Evolutionary conservation across 1,140 invertebrate species (phyloP), one percentile per base, ranked within the genome.

Genomic region (Semibalanus balanoides): DNA sequence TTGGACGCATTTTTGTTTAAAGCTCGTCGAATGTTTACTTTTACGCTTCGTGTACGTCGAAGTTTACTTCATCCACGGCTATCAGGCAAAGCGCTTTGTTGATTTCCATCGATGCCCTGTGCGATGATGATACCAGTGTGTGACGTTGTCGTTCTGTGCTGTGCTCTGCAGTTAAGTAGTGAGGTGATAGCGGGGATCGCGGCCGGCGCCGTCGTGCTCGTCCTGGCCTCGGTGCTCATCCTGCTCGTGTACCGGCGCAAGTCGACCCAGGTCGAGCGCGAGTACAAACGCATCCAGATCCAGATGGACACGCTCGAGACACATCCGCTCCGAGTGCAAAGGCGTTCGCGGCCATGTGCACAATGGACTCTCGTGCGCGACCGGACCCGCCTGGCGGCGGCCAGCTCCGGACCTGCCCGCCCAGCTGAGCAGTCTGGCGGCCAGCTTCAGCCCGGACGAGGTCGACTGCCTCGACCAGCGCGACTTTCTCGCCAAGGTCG

Each of bases 291-390:
- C 35, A 97, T 99, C 82, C 96, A 99, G 84, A 95, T 98, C 80
- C 96, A 99, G 85, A 97, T 99, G 93, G 97, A 99, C 80, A 98
- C 96, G 11, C 85, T 99, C 74, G 97, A 99, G 83, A 94, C 98
- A 97, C 83, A 96, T 99, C 0, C 87, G 97, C 74, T 93, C 95
- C 80, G 97, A 99, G 84, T 99, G 97, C 83, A 98, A 98, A 97
- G 86, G 97, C 70, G 70, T 72, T 72, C 70, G 70, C 70, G 28
- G 29, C 70, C 70, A 72, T 72, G 70, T 72, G 70, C 70, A 86
- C 88, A 89, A 90, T 82, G 82, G 76, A 76, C 35, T 51, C 28
- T 17, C 70, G 29, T n/a, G 70, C 70, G 70, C 7, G 29, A n/a
- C 29, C 25, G 70, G 11, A n/a, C 22, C 28, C n/a, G 19, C 5